Evolutionary conservation across 1,140 invertebrate genomes (phyloP).

Genomic region (Temnothorax curvispinosus): DNA sequence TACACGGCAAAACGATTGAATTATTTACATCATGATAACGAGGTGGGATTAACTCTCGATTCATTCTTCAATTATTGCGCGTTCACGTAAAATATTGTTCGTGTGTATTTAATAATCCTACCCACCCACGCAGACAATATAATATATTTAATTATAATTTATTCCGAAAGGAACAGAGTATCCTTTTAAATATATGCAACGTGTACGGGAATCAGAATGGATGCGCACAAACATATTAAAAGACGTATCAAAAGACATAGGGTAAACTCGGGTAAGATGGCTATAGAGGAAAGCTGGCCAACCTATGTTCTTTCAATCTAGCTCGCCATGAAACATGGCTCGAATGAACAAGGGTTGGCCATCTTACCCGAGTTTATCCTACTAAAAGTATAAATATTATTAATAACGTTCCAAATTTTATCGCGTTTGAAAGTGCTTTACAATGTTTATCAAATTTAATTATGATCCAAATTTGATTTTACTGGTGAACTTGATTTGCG

Average conservation of each 20-base stretch:
- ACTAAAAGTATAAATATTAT: background rate
- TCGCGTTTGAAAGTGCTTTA: background rate
- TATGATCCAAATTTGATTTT: conserved; percentile 5
- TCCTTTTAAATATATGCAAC: background rate
- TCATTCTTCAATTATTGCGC: background rate
- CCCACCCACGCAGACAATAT: background rate
- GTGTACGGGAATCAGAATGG: background rate
- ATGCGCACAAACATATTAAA: background rate
- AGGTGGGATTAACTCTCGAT: background rate
- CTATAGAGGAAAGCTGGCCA: too few relatives aligned
- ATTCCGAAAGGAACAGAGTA: background rate
- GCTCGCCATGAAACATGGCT: too few relatives aligned
- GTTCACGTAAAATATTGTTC: background rate
- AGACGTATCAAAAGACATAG: background rate
- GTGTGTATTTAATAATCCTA: background rate
- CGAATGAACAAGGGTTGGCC: too few relatives aligned
- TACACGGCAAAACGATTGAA: background rate
- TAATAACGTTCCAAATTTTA: background rate
- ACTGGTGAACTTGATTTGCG: background rate
- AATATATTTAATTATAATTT: conserved; percentile 22
- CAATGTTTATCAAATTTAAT: background rate
- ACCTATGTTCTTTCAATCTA: too few relatives aligned
- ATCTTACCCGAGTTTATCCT: too few relatives aligned
- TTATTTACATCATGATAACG: background rate
- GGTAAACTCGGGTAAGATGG: too few relatives aligned